Evolutionary conservation across 2,888 invertebrate species (phyloP).

Genomic region (Drosophila anomalata): DNA sequence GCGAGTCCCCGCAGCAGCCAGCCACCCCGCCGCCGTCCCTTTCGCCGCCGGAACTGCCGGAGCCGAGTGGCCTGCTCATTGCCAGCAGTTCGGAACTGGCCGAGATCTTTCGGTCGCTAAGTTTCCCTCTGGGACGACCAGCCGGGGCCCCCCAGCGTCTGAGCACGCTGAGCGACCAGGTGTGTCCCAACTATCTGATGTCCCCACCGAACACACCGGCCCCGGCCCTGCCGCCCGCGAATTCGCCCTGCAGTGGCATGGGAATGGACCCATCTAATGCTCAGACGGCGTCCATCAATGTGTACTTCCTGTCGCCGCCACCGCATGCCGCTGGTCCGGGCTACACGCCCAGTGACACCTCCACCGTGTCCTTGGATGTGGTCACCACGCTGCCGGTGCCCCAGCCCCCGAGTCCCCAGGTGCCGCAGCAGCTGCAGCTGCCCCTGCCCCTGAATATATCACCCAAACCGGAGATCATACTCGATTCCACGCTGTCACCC

Average conservation of each 20-base stretch:
- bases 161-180: conserved; percentile 83
- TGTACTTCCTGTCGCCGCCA: conserved; percentile 83
- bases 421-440: conserved; percentile 41
- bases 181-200: conserved; percentile 80
- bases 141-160: conserved; percentile 79
- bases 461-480: conserved; percentile 83
- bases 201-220: conserved; percentile 83
- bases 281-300: conserved; percentile 79
- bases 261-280: conserved; percentile 33
- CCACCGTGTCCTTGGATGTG: conserved; percentile 83
- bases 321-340: conserved; percentile 69
- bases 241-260: conserved; percentile 1
- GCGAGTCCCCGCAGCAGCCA: conserved; percentile 75
- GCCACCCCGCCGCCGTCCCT: conserved; percentile 82
- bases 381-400: conserved; percentile 79
- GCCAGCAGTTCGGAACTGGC: conserved; percentile 82
- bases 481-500: conserved; percentile 83
- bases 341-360: conserved; percentile 81
- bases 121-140: conserved; percentile 77
- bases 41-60: conserved; percentile 80
- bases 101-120: conserved; percentile 82
- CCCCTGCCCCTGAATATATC: conserved; percentile 75
- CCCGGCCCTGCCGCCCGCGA: conserved; percentile 12
- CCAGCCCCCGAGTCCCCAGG: conserved; percentile 48
- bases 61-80: conserved; percentile 78